Evolutionary conservation across 2,797 vertebrate species (phyloP), one percentile per base, ranked within the genome.

Genomic region (Scarus forsteni): DNA sequence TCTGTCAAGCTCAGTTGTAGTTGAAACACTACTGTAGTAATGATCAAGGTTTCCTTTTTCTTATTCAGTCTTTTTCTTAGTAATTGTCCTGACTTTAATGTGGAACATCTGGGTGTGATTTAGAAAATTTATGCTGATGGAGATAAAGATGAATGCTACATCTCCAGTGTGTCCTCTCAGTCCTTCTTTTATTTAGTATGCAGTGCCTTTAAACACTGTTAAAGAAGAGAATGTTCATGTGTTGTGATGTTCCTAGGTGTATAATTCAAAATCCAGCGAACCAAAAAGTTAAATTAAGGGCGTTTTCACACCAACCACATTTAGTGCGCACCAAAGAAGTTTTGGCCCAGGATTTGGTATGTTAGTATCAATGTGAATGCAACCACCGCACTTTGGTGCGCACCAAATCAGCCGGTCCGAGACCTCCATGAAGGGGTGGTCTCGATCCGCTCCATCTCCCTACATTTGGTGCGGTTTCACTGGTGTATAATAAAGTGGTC

Each of bases 1-100:
- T 78, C 84, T 86, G 80, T 88, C 85, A 90, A 76, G 70, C 73
- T 46, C 63, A 57, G 77, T 64, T 85, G 69, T 57, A 45, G 51
- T 61, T 80, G 49, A 83, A 83, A 74, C 18, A 50, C n/a, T 7
- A 34, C 57, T 42, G 57, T 42, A 76, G 60, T 86, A 85, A 75
- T 84, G 70, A 73, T 70, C 36, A 40, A 77, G 40, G 73, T 69
- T 67, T 77, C 56, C 80, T 80, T 82, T 60, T 80, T 81, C 79
- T 62, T 51, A 74, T 72, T 51, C 48, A 52, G 27, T 54, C 49
- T 68, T 12, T 75, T 59, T 46, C 62, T 74, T 57, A 66, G 18
- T 50, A 52, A 59, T 42, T 80, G 58, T 70, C 53, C n/a, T 66
- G 58, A 70, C 74, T 75, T 77, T 62, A 61, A 79, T 74, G 54